Percentiles rank a stretch among this genome's conserved stretches.
These are phyloP conservation scores for Drosophila rhopaloa DNA, from an alignment of 1,140 invertebrate genomes.

Conservation along the genomic window DNA sequence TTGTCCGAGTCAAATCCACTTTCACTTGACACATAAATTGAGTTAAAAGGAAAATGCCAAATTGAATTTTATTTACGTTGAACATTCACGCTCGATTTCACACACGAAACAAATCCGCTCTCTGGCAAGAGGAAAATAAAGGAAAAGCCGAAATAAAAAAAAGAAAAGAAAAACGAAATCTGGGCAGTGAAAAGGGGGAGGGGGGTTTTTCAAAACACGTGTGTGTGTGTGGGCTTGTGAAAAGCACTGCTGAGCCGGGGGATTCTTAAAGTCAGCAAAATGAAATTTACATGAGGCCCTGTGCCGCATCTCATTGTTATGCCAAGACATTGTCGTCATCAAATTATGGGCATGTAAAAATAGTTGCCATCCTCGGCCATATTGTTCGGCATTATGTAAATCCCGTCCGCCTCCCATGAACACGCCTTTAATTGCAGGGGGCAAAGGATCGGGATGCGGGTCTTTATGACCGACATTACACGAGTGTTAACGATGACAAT, in stretches of 20 bases:
- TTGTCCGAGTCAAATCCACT: conserved; percentile 69
- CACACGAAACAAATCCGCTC: conserved; percentile 51
- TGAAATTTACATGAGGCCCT: conserved; percentile 47
- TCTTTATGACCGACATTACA: conserved; percentile 48
- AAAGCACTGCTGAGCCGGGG: neutral
- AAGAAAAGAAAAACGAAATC: conserved; percentile 9
- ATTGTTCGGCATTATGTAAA: conserved; percentile 56
- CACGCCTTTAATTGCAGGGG: conserved; percentile 50
- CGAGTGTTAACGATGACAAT: conserved; percentile 54
- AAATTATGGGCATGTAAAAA: conserved; percentile 63
- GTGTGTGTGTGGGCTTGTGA: neutral
- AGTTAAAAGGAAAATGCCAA: conserved; percentile 74
- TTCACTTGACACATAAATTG: conserved; percentile 71
- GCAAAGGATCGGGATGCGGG: neutral
- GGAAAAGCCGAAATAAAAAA: conserved; percentile 19
- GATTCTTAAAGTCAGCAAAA: conserved; percentile 45
- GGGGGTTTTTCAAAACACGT: neutral
- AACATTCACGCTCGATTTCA: conserved; percentile 68
- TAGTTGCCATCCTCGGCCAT: conserved; percentile 53
- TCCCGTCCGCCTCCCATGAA: conserved; percentile 7
- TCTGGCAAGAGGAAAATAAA: conserved; percentile 6
- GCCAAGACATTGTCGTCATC: conserved; percentile 55
- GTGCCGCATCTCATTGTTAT: conserved; percentile 41
- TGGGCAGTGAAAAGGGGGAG: conserved; percentile 18
- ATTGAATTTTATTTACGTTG: conserved; percentile 73